A percentile compares a stretch with the other conserved stretches of the same genome.
Evolutionary conservation across 2,888 invertebrate genomes (phyloP).

Genomic region (Amphimallon solstitiale): DNA sequence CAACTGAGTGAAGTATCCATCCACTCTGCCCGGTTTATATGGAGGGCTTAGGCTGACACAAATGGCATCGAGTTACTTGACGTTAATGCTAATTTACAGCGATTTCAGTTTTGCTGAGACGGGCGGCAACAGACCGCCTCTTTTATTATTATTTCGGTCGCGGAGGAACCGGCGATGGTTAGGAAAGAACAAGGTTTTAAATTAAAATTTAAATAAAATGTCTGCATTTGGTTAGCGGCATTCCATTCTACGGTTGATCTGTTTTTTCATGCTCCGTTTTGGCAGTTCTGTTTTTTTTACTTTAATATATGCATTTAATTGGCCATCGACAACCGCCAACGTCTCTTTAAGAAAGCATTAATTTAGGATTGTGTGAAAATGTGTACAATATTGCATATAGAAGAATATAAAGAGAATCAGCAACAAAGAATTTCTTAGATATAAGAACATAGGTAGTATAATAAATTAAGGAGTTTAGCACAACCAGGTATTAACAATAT

Average conservation of each 20-base stretch:
- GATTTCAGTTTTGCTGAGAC: constrained; percentile 58
- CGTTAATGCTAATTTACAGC: constrained; percentile 64
- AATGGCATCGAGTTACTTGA: constrained; percentile 60
- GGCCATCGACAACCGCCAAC: too few relatives aligned
- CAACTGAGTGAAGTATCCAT: constrained; percentile 17
- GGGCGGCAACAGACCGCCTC: constrained; percentile 54
- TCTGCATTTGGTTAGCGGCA: constrained; percentile 56
- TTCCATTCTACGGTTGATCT: constrained; percentile 39
- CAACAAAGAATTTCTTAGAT: too few relatives aligned
- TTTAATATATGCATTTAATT: neutral
- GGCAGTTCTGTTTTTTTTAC: neutral
- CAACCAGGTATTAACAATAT: too few relatives aligned
- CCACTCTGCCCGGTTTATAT: constrained; percentile 34
- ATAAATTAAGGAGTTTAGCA: too few relatives aligned
- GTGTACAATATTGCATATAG: too few relatives aligned
- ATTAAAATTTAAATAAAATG: constrained; percentile 63
- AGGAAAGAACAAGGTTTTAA: constrained; percentile 59
- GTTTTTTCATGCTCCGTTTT: neutral
- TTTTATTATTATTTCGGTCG: constrained; percentile 56
- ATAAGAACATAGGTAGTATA: too few relatives aligned
- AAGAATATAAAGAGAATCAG: too few relatives aligned
- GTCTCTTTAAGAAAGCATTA: too few relatives aligned
- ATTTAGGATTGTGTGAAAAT: too few relatives aligned
- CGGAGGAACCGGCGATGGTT: constrained; percentile 47
- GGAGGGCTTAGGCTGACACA: constrained; percentile 62